phyloP scores from a whole-genome alignment of 2,797 vertebrate species.

The Aeoliscus strigatus region DNA sequence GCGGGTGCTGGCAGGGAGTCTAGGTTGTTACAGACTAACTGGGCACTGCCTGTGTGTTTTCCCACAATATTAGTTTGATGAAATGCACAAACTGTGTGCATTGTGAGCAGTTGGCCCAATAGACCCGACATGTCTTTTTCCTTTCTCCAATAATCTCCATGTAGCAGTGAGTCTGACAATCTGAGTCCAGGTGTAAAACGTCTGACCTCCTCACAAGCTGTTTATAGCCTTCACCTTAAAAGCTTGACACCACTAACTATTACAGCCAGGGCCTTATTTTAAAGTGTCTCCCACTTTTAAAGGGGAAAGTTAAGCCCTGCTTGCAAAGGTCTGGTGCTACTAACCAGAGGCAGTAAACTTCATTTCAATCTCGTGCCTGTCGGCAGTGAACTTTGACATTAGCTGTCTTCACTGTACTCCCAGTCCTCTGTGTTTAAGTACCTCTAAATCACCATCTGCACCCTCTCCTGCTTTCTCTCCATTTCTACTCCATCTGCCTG shows the following conservation, averaged over 20 bases:
- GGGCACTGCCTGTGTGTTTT: conserved; percentile 48
- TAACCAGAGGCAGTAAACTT: conserved; percentile 26
- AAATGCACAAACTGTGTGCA: conserved; percentile 50
- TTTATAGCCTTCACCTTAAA: conserved; percentile 48
- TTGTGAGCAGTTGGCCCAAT: conserved; percentile 33
- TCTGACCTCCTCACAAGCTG: conserved; percentile 33
- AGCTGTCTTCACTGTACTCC: conserved; percentile 31
- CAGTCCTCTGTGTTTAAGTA: conserved; percentile 28
- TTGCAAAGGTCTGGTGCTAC: conserved; percentile 32
- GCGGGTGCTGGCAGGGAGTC: conserved; percentile 42
- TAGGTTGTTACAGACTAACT: conserved; percentile 53
- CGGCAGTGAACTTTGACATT: conserved; percentile 51
- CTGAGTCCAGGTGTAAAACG: conserved; percentile 46
- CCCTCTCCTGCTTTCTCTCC: conserved; percentile 19
- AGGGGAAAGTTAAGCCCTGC: conserved; percentile 31
- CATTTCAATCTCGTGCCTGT: conserved; percentile 33
- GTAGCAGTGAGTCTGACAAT: conserved; percentile 40
- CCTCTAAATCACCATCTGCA: conserved; percentile 38
- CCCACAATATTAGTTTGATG: conserved; percentile 67
- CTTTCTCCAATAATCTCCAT: no score
- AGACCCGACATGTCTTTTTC: no score
- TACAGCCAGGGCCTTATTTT: conserved; percentile 39
- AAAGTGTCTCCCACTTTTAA: conserved; percentile 47
- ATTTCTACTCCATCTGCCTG: conserved; percentile 22
- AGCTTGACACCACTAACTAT: conserved; percentile 51